Evolutionary conservation across 2,888 invertebrate species (phyloP), one percentile per base, ranked within the genome.

Genomic region (Craniophora ligustri): DNA sequence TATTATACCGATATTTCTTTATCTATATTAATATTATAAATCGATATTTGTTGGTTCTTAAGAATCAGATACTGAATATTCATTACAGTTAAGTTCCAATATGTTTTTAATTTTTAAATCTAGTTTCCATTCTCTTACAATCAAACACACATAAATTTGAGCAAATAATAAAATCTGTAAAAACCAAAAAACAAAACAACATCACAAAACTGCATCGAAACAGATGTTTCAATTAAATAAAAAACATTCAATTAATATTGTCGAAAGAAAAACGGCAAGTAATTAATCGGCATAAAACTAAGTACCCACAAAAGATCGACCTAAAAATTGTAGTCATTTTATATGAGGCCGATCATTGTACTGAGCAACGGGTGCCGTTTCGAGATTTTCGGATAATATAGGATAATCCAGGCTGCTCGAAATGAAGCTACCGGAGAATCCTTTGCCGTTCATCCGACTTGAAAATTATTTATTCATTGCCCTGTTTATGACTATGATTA

Each of bases 381-480:
- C 73, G 81, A 89, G 89, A 89, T 88, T 89, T 88, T 85, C 76
- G 87, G 89, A 89, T 90, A 89, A 89, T 90, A 86, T 89, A n/a
- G 89, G 90, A 89, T 89, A 86, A 90, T 88, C 90, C 88, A 67
- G 74, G 81, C 71, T 78, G 86, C 85, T 86, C 79, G 81, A 81
- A 86, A 89, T 87, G 88, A 88, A 82, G 86, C 87, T 79, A 79
- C 81, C 81, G 77, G 77, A 77, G 78, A 81, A 84, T 85, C 81
- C 81, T 85, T 83, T 83, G 79, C 78, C 78, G 85, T 82, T 82
- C 84, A 84, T 76, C 83, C 81, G 79, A 81, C 82, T 84, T 71
- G 81, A 81, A 88, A 87, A 89, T 89, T 86, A 87, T 86, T 88
- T 86, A 89, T 89, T 87, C 86, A 87, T 85, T 84, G 77, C 80